Conservation (phyloP, 2,888 invertebrate genomes). For the Arrhopalites spinosus region DNA sequence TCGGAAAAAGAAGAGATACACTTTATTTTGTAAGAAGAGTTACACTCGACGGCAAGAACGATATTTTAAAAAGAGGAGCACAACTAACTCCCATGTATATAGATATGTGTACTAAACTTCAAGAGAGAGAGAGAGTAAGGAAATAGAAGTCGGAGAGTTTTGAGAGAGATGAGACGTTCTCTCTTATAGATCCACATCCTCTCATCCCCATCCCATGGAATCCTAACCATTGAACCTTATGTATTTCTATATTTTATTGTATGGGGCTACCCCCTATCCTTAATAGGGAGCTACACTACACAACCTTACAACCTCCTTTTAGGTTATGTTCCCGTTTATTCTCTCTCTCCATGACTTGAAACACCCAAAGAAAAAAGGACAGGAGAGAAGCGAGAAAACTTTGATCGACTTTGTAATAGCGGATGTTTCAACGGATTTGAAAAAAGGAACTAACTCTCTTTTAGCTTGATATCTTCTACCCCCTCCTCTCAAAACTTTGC, state of each 20-base stretch:
- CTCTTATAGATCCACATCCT: conserved; percentile 17
- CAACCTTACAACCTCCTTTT: neutral
- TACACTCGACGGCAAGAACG: conserved; percentile 56
- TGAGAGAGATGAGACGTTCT: conserved; percentile 8
- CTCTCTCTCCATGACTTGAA: conserved; percentile 13
- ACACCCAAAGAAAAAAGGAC: conserved; percentile 24
- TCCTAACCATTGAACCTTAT: no score
- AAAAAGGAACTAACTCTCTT: conserved; percentile 42
- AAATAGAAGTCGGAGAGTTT: neutral
- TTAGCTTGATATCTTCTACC: conserved; percentile 36
- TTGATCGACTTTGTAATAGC: conserved; percentile 58
- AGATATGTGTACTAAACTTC: no score
- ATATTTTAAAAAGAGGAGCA: conserved; percentile 58
- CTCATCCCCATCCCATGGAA: neutral
- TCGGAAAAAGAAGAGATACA: conserved; percentile 59
- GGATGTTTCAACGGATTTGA: conserved; percentile 57
- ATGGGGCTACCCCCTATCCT: neutral
- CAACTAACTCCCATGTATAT: neutral
- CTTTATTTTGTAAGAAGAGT: conserved; percentile 57
- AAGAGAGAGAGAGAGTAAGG: conserved; percentile 35
- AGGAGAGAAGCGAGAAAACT: conserved; percentile 50
- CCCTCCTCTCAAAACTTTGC: conserved; percentile 1
- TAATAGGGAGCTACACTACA: neutral
- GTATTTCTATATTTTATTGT: no score
- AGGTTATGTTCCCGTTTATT: neutral